These are phyloP conservation scores for Hirtodrosophila confusa DNA, from an alignment of 2,888 invertebrate genomes.

Conservation along the genomic window DNA sequence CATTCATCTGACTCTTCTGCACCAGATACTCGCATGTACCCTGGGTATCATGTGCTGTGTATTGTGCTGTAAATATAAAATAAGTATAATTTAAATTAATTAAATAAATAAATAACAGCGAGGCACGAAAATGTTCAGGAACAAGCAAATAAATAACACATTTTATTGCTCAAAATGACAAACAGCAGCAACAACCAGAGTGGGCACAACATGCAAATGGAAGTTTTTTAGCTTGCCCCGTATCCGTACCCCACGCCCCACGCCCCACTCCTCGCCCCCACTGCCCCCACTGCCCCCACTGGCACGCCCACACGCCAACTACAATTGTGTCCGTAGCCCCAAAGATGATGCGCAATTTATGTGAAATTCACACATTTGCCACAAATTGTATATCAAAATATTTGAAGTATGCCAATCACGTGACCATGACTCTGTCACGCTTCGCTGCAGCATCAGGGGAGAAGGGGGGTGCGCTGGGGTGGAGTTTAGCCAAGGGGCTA, in stretches of 20 bases:
- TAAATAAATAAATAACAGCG: slow-evolving; percentile 61
- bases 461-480: not conserved
- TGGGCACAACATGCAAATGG: slow-evolving; percentile 29
- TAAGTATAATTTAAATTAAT: slow-evolving; percentile 67
- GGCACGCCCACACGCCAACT: no score
- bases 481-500: not conserved
- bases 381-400: slow-evolving; percentile 8
- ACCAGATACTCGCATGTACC: slow-evolving; percentile 2
- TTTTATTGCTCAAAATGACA: slow-evolving; percentile 60
- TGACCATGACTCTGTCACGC: slow-evolving; percentile 39
- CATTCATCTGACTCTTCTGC: slow-evolving; percentile 27
- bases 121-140: slow-evolving; percentile 27
- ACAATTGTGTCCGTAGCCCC: slow-evolving; percentile 8
- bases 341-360: slow-evolving; percentile 21
- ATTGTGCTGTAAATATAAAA: slow-evolving; percentile 37
- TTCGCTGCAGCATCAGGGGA: slow-evolving; percentile 31
- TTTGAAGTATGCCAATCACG: slow-evolving; percentile 46
- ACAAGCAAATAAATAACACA: slow-evolving; percentile 64
- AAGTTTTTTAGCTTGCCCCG: slow-evolving; percentile 14
- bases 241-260: not conserved
- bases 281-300: not conserved
- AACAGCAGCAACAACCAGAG: slow-evolving; percentile 13
- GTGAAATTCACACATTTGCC: slow-evolving; percentile 28
- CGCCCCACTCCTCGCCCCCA: not conserved
- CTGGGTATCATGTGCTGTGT: not conserved